Conservation (phyloP, 2,113 vertebrate genomes). For the Zosterops lateralis region DNA sequence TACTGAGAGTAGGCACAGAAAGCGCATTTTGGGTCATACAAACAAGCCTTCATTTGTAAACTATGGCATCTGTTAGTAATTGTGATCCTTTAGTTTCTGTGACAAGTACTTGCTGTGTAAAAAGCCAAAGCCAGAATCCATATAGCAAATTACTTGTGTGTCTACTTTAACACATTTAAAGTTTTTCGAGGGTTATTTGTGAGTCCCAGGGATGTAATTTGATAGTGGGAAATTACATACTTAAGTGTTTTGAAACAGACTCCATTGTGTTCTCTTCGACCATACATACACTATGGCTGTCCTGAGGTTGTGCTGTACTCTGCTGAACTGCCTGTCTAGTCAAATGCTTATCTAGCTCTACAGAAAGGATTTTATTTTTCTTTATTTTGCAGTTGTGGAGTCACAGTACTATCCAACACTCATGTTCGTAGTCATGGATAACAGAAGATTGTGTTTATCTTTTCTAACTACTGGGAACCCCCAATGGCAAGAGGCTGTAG, state of each 20-base stretch:
- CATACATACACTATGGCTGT: accelerated
- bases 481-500: neutral
- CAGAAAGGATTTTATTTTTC: neutral
- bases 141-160: neutral
- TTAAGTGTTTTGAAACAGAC: neutral
- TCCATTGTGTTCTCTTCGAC: neutral
- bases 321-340: neutral
- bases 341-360: neutral
- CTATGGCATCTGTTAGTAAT: neutral
- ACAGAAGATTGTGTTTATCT: neutral
- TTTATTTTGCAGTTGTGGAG: neutral
- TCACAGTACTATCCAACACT: neutral
- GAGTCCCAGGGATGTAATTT: neutral
- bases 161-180: neutral
- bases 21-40: neutral
- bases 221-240: neutral
- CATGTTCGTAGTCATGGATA: neutral
- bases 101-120: neutral
- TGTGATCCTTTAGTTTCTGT: neutral
- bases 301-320: neutral
- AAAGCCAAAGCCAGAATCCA: neutral
- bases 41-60: neutral
- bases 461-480: neutral
- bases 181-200: neutral
- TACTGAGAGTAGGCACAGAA: neutral